Conservation (phyloP, 2,888 invertebrate genomes). For the Caenorhabditis virilis region DNA sequence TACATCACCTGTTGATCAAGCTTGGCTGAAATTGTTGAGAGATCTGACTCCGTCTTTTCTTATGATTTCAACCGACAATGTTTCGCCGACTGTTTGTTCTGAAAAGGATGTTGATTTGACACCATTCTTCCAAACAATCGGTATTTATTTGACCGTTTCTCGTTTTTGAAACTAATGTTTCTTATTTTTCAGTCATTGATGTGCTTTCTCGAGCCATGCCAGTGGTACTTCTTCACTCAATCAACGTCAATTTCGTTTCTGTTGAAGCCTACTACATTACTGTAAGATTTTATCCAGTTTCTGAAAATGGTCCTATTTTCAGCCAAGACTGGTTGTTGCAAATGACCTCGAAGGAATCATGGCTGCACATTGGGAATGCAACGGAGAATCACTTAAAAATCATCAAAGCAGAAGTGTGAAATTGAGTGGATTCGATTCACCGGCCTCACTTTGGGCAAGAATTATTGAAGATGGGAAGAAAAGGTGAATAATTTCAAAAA, state of each 20-base stretch:
- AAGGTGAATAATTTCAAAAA: slow-evolving; percentile 6
- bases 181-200: slow-evolving; percentile 45
- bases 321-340: slow-evolving; percentile 34
- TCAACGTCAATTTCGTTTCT: slow-evolving; percentile 60
- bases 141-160: slow-evolving; percentile 21
- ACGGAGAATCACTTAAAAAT: slow-evolving; percentile 25
- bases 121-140: slow-evolving; percentile 57
- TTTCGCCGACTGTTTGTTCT: slow-evolving; percentile 50
- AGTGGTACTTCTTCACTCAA: slow-evolving; percentile 59
- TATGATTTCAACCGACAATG: slow-evolving; percentile 64
- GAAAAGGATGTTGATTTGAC: slow-evolving; percentile 53
- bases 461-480: slow-evolving; percentile 50
- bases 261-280: slow-evolving; percentile 60
- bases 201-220: slow-evolving; percentile 54
- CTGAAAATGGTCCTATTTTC: background rate
- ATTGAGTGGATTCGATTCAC: slow-evolving; percentile 26
- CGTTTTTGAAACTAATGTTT: background rate
- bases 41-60: slow-evolving; percentile 67
- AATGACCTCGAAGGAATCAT: slow-evolving; percentile 56
- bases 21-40: slow-evolving; percentile 58
- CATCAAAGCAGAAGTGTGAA: slow-evolving; percentile 35
- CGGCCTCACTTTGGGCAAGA: slow-evolving; percentile 54
- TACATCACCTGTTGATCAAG: slow-evolving; percentile 56
- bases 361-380: slow-evolving; percentile 55
- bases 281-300: background rate